A percentile compares a stretch with the other conserved stretches of the same genome.
Evolutionary conservation across 2,113 vertebrate species (phyloP).

Genomic region (Acanthochromis polyacanthus): DNA sequence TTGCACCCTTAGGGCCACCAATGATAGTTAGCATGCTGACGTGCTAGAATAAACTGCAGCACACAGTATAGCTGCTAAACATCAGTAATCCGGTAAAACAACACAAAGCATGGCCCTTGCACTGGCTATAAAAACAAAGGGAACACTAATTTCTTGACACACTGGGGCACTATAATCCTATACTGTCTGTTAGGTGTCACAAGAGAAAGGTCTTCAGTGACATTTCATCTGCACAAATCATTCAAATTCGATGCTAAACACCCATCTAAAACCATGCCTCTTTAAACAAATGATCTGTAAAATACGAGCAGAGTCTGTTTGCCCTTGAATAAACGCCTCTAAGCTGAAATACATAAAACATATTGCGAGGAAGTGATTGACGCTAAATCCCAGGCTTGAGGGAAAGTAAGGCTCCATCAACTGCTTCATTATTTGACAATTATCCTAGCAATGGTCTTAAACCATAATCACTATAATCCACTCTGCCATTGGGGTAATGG

Average conservation of each 20-base stretch:
- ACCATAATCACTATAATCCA: slow-evolving; percentile 75
- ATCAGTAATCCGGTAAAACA: background rate
- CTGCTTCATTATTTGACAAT: slow-evolving; percentile 70
- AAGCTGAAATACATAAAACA: background rate
- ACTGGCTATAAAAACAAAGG: background rate
- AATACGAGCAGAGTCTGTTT: slow-evolving; percentile 5
- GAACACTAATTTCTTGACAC: background rate
- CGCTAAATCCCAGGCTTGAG: slow-evolving; percentile 26
- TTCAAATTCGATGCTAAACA: background rate
- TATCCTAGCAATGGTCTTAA: slow-evolving; percentile 60
- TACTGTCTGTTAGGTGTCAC: background rate
- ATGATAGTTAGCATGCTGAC: no score
- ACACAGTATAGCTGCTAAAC: no score
- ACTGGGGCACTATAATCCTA: background rate
- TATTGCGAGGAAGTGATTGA: background rate
- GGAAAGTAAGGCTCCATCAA: slow-evolving; percentile 50
- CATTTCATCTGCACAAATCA: background rate
- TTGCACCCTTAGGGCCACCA: no score
- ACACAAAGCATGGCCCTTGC: background rate
- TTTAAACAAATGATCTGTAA: background rate
- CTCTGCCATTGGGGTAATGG: slow-evolving; percentile 56
- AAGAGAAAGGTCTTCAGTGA: background rate
- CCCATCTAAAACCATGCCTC: background rate
- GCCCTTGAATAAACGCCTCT: slow-evolving; percentile 3
- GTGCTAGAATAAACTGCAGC: no score